Conservation (phyloP, 2,797 vertebrate species). For the Manis crassicaudata region DNA sequence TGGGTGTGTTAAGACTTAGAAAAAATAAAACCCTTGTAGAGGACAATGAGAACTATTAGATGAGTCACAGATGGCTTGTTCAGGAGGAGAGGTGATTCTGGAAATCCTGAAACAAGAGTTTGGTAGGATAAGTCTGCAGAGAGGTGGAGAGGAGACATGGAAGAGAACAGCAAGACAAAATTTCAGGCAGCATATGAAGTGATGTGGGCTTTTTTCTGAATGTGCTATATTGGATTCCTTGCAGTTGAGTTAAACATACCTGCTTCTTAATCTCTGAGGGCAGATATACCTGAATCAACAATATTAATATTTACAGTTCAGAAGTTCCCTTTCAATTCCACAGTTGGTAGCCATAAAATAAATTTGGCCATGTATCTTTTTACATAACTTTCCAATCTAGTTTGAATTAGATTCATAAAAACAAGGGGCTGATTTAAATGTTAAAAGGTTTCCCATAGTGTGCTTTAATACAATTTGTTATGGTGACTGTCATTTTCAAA, state of each 20-base stretch:
- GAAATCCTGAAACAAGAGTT: slow-evolving; percentile 28
- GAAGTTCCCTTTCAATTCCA: not conserved
- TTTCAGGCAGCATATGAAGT: not conserved
- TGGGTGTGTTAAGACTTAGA: not conserved
- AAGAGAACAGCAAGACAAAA: not conserved
- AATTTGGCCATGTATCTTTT: not conserved
- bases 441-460: not conserved
- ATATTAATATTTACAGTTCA: not conserved
- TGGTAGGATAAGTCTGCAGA: not conserved
- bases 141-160: not conserved
- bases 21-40: not conserved
- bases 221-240: not conserved
- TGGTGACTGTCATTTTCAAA: not conserved
- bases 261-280: not conserved
- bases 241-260: not conserved
- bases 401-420: slow-evolving; percentile 19
- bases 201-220: not conserved
- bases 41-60: not conserved
- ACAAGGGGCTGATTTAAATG: not conserved
- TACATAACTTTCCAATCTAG: slow-evolving; percentile 1
- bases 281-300: not conserved
- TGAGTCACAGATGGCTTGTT: slow-evolving; percentile 10
- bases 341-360: not conserved
- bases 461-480: slow-evolving; percentile 9
- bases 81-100: slow-evolving; percentile 6